Evolutionary conservation across 2,888 invertebrate genomes (phyloP).

Genomic region (Cataglyphis cursor): DNA sequence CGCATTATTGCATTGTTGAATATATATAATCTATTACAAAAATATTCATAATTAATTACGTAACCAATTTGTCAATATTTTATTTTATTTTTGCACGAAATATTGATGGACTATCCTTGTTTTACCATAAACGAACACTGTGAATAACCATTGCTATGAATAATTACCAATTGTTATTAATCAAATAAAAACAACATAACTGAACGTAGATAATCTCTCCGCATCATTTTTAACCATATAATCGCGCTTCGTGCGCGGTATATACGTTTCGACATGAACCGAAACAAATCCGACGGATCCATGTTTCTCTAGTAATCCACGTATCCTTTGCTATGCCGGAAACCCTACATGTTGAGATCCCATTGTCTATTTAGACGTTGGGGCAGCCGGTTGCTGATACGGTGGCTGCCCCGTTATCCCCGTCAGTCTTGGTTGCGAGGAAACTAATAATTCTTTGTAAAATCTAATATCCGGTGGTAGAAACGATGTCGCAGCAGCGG

Average conservation of each 20-base stretch:
- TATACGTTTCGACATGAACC: constrained; percentile 14
- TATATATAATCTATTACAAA: no score
- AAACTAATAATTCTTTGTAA: constrained; percentile 88
- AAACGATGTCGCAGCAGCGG: constrained; percentile 84
- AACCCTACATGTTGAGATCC: constrained; percentile 72
- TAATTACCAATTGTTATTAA: constrained; percentile 30
- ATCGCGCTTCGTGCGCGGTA: constrained; percentile 12
- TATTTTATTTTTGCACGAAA: constrained; percentile 5
- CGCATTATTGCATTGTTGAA: constrained; percentile 6
- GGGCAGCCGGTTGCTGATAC: constrained; percentile 80
- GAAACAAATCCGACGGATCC: constrained; percentile 65
- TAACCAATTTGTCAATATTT: neutral
- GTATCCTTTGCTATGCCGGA: constrained; percentile 55
- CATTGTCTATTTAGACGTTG: constrained; percentile 85
- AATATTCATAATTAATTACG: neutral
- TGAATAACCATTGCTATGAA: constrained; percentile 43
- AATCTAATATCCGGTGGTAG: constrained; percentile 87
- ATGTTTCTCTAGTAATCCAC: constrained; percentile 48
- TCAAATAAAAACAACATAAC: constrained; percentile 23
- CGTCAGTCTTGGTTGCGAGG: constrained; percentile 85
- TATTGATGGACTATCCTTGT: neutral
- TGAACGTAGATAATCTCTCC: constrained; percentile 11
- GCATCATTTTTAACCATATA: constrained; percentile 11
- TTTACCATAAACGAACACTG: constrained; percentile 31
- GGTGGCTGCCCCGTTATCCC: constrained; percentile 81